A percentile compares a stretch with the other conserved stretches of the same genome.
Conservation (phyloP, 2,113 vertebrate species). For the Podiceps cristatus region DNA sequence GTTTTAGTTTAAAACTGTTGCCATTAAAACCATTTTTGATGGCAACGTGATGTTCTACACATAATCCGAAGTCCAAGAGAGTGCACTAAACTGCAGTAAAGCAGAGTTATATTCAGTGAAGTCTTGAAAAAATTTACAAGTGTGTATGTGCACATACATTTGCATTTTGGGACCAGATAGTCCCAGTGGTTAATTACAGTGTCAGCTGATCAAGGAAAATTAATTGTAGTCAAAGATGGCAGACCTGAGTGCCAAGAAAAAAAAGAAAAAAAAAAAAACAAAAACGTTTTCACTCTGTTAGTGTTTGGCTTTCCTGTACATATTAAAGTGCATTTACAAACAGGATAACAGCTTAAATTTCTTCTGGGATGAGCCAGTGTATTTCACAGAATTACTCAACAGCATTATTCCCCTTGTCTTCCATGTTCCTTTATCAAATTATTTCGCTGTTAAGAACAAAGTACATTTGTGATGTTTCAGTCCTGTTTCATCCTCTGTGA, state of each 20-base stretch:
- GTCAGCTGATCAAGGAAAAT: not conserved
- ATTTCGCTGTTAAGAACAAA: not conserved
- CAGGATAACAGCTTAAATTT: not conserved
- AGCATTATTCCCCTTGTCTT: not conserved
- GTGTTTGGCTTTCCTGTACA: not conserved
- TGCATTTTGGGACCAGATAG: not conserved
- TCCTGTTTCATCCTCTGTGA: not conserved
- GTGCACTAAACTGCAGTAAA: not conserved
- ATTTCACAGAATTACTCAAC: not conserved
- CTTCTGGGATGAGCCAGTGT: rapidly evolving
- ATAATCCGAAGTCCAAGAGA: not conserved
- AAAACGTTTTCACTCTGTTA: not conserved
- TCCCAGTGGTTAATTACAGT: not conserved
- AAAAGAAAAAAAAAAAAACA: rapidly evolving
- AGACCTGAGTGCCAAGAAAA: not conserved
- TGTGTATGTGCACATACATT: not conserved
- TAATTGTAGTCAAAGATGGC: not conserved
- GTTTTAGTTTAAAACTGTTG: too few species aligned
- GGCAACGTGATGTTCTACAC: rapidly evolving
- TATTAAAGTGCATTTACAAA: not conserved
- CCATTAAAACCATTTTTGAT: not conserved
- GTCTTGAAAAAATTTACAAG: not conserved
- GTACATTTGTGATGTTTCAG: not conserved
- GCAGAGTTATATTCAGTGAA: not conserved
- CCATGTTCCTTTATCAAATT: not conserved